Evolutionary conservation across 2,888 invertebrate species (phyloP).

Genomic region (Dynastes tityus): DNA sequence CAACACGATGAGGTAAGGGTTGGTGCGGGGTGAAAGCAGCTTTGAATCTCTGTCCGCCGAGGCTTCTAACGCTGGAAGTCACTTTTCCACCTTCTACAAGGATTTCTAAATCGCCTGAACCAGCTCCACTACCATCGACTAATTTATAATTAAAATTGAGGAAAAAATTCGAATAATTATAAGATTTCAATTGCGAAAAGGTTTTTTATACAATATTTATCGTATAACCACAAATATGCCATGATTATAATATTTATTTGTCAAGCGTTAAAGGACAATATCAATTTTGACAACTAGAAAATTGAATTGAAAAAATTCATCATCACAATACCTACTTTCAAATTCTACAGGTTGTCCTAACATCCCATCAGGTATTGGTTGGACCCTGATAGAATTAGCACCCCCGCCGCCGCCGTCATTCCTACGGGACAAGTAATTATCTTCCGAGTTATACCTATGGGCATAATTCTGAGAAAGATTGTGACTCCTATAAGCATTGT

Average conservation of each 20-base stretch:
- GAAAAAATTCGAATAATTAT: not conserved
- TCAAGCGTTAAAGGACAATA: not conserved
- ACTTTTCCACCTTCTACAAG: constrained; percentile 96
- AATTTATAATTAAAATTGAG: not conserved
- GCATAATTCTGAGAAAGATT: constrained; percentile 62
- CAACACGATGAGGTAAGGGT: constrained; percentile 87
- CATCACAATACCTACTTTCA: constrained; percentile 82
- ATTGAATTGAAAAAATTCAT: no score
- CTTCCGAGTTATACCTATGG: constrained; percentile 63
- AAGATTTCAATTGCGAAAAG: no score
- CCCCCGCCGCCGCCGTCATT: constrained; percentile 78
- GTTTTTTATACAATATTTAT: no score
- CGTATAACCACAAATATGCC: no score
- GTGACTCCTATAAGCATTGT: constrained; percentile 56
- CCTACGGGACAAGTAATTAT: constrained; percentile 59
- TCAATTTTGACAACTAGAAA: no score
- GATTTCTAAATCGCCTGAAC: constrained; percentile 96
- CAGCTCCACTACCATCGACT: constrained; percentile 97
- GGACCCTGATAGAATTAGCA: constrained; percentile 89
- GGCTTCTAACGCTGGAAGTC: constrained; percentile 92
- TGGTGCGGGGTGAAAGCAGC: constrained; percentile 96
- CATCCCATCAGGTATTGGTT: constrained; percentile 88
- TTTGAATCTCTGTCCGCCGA: constrained; percentile 90
- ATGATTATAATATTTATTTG: not conserved
- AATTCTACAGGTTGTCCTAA: constrained; percentile 96